Percentiles rank a stretch among this genome's conserved stretches.
phyloP scores from a whole-genome alignment of 2,113 vertebrate species.

The Salvelinus namaycush region DNA sequence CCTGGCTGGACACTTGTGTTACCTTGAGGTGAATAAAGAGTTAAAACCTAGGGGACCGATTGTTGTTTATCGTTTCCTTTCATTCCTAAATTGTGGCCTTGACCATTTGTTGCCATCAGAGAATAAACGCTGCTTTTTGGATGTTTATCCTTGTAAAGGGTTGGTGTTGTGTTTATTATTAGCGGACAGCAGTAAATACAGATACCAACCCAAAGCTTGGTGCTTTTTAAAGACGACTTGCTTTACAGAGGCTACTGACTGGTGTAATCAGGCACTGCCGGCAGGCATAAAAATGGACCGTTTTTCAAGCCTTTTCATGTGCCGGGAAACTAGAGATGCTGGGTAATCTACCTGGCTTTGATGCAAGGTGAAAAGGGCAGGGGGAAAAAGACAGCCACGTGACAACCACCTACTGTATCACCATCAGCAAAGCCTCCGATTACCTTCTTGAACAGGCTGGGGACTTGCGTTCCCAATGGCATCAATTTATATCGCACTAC shows the following conservation, averaged over 20 bases:
- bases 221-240: not conserved
- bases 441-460: not conserved
- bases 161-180: not conserved
- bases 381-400: not conserved
- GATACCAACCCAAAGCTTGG: not conserved
- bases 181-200: not conserved
- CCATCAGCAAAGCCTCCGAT: not conserved
- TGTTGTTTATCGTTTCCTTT: not conserved
- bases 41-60: no score
- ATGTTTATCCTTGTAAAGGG: no score
- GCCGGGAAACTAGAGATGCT: not conserved
- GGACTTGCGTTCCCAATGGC: not conserved
- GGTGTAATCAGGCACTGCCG: not conserved
- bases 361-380: slow-evolving; percentile 1
- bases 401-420: not conserved
- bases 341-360: not conserved
- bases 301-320: not conserved
- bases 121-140: not conserved
- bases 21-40: no score
- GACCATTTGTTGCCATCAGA: no score
- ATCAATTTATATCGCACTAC: no score
- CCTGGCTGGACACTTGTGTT: no score
- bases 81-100: no score
- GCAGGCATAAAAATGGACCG: not conserved
- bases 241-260: not conserved